Conservation (phyloP, 23 tunicate species). For the Botrylloides violaceus region DNA sequence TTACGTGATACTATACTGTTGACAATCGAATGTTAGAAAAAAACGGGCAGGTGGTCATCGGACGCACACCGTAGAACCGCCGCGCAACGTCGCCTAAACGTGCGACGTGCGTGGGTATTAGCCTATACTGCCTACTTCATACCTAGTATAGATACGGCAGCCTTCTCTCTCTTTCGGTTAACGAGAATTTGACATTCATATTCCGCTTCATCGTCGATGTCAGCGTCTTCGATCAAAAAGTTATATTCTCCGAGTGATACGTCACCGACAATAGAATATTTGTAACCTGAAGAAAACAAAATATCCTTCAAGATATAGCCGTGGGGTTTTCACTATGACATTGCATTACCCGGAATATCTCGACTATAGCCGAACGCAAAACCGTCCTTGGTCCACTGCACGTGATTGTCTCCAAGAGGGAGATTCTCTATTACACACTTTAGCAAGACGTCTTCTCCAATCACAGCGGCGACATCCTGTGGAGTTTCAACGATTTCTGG, state of each 20-base stretch:
- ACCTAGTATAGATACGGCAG: slow-evolving; percentile 58
- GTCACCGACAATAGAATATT: slow-evolving; percentile 79
- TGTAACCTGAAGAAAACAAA: not conserved
- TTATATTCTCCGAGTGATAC: slow-evolving; percentile 67
- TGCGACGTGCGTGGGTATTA: no score
- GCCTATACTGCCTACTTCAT: no score
- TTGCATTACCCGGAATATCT: slow-evolving; percentile 31
- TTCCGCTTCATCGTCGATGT: slow-evolving; percentile 39
- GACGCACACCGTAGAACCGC: no score
- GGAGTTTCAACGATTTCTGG: slow-evolving; percentile 49
- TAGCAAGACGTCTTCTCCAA: slow-evolving; percentile 57
- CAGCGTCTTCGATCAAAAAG: slow-evolving; percentile 29
- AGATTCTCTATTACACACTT: slow-evolving; percentile 62
- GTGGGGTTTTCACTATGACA: no score
- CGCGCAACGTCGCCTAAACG: no score
- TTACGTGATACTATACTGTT: no score
- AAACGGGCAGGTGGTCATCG: no score
- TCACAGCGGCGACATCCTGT: slow-evolving; percentile 31
- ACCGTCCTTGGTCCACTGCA: slow-evolving; percentile 51
- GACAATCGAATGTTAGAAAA: no score
- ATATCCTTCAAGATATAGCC: not conserved
- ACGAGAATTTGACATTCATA: slow-evolving; percentile 73
- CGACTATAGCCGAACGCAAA: slow-evolving; percentile 68
- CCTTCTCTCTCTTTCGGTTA: slow-evolving; percentile 26
- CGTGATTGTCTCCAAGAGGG: slow-evolving; percentile 24